Evolutionary conservation across 1,140 invertebrate genomes (phyloP).

Genomic region (Bombus affinis): DNA sequence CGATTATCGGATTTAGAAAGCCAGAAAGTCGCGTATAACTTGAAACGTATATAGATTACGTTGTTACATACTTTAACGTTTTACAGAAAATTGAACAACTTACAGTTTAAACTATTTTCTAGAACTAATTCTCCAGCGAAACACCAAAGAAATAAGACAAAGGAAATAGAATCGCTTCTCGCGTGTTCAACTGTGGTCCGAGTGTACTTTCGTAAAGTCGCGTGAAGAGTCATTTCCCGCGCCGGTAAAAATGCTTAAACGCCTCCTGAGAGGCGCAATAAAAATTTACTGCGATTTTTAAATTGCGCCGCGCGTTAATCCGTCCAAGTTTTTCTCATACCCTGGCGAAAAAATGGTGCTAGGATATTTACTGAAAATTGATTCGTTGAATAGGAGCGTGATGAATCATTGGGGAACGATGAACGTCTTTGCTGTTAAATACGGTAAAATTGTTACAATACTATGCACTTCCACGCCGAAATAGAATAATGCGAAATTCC

Average conservation of each 20-base stretch:
- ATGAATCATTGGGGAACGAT: constrained; percentile 1
- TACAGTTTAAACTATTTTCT: background rate
- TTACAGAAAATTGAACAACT: background rate
- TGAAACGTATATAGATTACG: too few species aligned
- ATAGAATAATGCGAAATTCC: background rate
- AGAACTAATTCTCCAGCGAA: background rate
- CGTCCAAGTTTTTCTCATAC: background rate
- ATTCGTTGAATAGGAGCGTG: background rate
- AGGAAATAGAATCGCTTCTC: background rate
- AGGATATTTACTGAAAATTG: background rate
- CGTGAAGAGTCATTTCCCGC: background rate
- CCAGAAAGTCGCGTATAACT: too few species aligned
- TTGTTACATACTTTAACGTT: too few species aligned
- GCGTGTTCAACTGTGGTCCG: background rate
- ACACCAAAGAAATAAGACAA: background rate
- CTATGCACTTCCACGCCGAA: too few species aligned
- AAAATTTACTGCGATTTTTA: constrained; percentile 13
- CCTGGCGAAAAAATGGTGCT: too few species aligned
- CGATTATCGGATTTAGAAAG: background rate
- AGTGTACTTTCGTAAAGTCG: constrained; percentile 1
- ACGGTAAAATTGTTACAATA: background rate
- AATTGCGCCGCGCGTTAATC: background rate
- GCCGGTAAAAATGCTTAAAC: background rate
- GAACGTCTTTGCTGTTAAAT: background rate
- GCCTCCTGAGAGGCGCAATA: background rate